Base-by-base conservation (phyloP, 1,140 invertebrate genomes). In the Rhopalosiphum maidis region DNA sequence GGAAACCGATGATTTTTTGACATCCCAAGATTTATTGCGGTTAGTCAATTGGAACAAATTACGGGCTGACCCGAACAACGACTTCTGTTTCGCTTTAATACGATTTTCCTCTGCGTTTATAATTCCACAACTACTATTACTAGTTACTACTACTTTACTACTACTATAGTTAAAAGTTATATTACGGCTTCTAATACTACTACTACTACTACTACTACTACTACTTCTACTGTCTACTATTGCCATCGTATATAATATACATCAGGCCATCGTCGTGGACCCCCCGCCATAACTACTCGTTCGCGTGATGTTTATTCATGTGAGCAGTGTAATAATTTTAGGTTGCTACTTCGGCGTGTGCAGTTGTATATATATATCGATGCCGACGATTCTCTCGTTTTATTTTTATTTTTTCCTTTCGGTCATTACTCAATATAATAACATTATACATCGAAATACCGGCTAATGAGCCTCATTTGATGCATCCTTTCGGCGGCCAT, bases 1-100 rank as follows among this genome's bases (percentile, higher is more conserved):
- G 91, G 91, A 93, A 93, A 93, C 91, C 82, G 91, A 93, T 93
- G 91, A 93, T 93, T 93, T 93, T 93, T 93, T 93, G 91, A 93
- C 91, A 86, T 93, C 91, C 68, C 35, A 85, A 86, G 91, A 93
- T 93, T 93, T 93, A 93, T 93, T 93, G 91, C 91, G 82, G 91
- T 85, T 85, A 93, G 91, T 93, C 91, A 93, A 93, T 93, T 93
- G 91, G 91, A 93, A 93, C 91, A 93, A 93, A 93, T 93, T 93
- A 93, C 48, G 91, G 91, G 91, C 82, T 93, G 91, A 93, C 91
- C 91, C 91, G 91, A 93, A 93, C 91, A 93, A 93, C 91, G 91
- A 93, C 91, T 86, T 93, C 82, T 93, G 91, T 93, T 93, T 93
- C 77, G 91, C 91, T 93, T 93, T 93, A 85, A 93, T 54, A 93